Percentiles rank a stretch among this genome's conserved stretches.
Evolutionary conservation across 1,140 invertebrate species (phyloP).

Genomic region (Cherax quadricarinatus): DNA sequence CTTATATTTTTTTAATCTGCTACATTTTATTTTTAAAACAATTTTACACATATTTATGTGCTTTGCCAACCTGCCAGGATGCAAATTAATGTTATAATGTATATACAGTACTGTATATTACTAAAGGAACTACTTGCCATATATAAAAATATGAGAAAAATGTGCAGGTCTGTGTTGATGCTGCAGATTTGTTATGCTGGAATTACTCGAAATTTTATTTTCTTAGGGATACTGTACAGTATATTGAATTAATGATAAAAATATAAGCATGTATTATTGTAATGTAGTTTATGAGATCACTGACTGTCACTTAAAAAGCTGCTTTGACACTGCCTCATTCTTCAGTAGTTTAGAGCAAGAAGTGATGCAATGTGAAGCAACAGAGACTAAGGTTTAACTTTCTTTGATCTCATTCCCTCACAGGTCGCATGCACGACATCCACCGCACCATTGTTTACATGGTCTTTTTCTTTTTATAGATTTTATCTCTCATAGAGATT

Average conservation of each 20-base stretch:
- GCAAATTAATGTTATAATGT: constrained; percentile 50
- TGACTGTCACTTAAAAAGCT: constrained; percentile 23
- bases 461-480: constrained; percentile 39
- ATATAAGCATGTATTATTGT: constrained; percentile 44
- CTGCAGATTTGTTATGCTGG: constrained; percentile 57
- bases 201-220: constrained; percentile 69
- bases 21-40: constrained; percentile 11
- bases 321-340: background rate
- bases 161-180: constrained; percentile 53
- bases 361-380: background rate
- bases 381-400: background rate
- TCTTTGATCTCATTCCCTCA: constrained; percentile 33
- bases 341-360: background rate
- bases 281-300: constrained; percentile 39
- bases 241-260: constrained; percentile 57
- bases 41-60: constrained; percentile 19
- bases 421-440: constrained; percentile 40
- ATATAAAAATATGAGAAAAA: constrained; percentile 13
- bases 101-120: constrained; percentile 35
- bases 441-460: background rate
- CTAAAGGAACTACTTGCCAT: constrained; percentile 45
- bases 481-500: constrained; percentile 69
- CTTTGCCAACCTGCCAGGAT: constrained; percentile 60
- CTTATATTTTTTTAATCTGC: background rate
- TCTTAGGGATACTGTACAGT: constrained; percentile 46